Conservation (phyloP, 35 echinoderm and acorn worm genomes). For the Apostichopus parvimensis region DNA sequence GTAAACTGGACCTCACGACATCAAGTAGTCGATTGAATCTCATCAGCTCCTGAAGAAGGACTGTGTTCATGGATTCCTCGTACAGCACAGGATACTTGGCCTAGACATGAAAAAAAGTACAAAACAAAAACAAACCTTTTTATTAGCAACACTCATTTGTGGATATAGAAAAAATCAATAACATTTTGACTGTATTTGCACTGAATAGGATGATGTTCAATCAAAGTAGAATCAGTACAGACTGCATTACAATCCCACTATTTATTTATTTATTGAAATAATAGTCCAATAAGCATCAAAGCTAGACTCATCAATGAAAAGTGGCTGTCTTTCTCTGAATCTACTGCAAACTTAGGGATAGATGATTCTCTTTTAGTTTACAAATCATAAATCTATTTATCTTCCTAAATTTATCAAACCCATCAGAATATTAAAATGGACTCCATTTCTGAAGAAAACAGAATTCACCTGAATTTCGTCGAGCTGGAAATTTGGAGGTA, state of each 20-base stretch:
- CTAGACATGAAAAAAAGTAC: conserved; percentile 10
- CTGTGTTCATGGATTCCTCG: conserved; percentile 99
- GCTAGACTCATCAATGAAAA: no score
- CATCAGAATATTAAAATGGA: background rate
- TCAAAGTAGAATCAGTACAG: no score
- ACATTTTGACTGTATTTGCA: no score
- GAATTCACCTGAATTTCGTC: conserved; percentile 94
- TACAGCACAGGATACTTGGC: conserved; percentile 90
- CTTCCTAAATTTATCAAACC: background rate
- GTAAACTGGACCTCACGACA: conserved; percentile 82
- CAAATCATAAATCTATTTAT: background rate
- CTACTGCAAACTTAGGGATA: no score
- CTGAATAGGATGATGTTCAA: no score
- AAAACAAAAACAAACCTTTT: background rate
- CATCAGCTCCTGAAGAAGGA: conserved; percentile 93
- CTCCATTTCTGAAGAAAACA: background rate
- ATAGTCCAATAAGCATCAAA: no score
- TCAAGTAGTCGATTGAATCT: conserved; percentile 87
- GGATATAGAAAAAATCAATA: no score
- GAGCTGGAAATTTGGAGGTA: conserved; percentile 85
- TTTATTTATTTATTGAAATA: no score
- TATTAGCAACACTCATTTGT: no score
- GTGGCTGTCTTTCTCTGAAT: no score
- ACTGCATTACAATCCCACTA: no score
- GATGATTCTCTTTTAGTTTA: no score